Conservation (phyloP, 2,113 vertebrate genomes). For the Cheilinus undulatus region DNA sequence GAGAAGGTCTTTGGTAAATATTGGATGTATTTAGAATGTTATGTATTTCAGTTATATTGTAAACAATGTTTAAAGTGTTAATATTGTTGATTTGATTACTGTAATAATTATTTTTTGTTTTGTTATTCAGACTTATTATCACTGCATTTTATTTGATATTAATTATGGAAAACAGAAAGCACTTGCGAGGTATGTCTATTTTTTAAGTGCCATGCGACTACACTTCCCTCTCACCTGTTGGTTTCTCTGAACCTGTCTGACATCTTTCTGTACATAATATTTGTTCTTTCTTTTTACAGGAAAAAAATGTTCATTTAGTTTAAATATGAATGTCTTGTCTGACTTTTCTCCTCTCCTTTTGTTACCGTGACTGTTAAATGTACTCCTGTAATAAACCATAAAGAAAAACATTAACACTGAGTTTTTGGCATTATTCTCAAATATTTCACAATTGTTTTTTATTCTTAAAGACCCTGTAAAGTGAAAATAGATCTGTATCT, state of each 20-base stretch:
- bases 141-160: constrained; percentile 91
- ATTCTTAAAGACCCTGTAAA: too few relatives aligned
- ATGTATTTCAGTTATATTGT: constrained; percentile 93
- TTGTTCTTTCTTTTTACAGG: constrained; percentile 85
- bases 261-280: constrained; percentile 91
- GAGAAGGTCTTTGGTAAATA: constrained; percentile 94
- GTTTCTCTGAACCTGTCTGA: constrained; percentile 81
- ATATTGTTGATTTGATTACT: constrained; percentile 91
- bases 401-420: constrained; percentile 63
- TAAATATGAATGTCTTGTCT: constrained; percentile 89
- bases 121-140: constrained; percentile 88
- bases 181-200: constrained; percentile 90
- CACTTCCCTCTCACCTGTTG: constrained; percentile 80
- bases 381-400: constrained; percentile 90
- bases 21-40: constrained; percentile 97
- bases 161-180: constrained; percentile 89
- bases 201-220: constrained; percentile 88
- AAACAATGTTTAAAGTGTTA: constrained; percentile 94
- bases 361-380: constrained; percentile 89
- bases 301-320: constrained; percentile 77
- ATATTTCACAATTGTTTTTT: too few relatives aligned
- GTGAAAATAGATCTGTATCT: too few relatives aligned
- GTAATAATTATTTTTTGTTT: constrained; percentile 83
- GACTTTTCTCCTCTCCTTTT: constrained; percentile 79
- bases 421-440: background rate